These are phyloP conservation scores for Athalia cordata DNA, from an alignment of 2,888 invertebrate species.

Conservation along the genomic window DNA sequence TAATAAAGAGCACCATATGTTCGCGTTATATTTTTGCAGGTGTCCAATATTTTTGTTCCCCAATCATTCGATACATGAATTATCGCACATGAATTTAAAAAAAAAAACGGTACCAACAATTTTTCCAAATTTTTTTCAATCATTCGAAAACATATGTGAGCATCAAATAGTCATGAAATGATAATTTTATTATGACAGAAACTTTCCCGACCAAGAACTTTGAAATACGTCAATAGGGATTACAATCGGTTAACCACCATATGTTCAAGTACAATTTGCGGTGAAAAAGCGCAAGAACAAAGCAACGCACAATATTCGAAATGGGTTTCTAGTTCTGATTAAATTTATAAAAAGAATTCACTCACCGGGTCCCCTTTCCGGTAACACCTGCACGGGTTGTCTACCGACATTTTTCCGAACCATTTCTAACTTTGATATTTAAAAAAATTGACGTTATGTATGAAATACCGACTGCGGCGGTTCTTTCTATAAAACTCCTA, in stretches of 20 bases:
- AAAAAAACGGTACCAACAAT: too few relatives aligned
- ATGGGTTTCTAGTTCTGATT: not conserved
- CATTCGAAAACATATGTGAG: too few relatives aligned
- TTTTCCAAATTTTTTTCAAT: too few relatives aligned
- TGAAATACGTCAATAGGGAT: too few relatives aligned
- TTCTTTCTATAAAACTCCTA: not conserved
- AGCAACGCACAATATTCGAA: not conserved
- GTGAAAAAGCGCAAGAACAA: not conserved
- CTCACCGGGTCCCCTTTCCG: slow-evolving; percentile 77
- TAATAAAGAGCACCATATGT: too few relatives aligned
- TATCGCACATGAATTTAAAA: too few relatives aligned
- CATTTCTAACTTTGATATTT: slow-evolving; percentile 63
- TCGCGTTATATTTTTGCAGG: too few relatives aligned
- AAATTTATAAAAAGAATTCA: slow-evolving; percentile 47
- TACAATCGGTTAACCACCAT: slow-evolving; percentile 9
- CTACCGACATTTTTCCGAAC: slow-evolving; percentile 71
- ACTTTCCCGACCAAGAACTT: too few relatives aligned
- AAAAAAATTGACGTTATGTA: not conserved
- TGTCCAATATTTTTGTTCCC: too few relatives aligned
- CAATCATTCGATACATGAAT: too few relatives aligned
- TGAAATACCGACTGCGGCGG: not conserved
- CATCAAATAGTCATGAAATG: too few relatives aligned
- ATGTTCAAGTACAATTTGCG: not conserved
- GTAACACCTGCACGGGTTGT: slow-evolving; percentile 69
- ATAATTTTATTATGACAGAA: too few relatives aligned